phyloP scores from a whole-genome alignment of 2,113 vertebrate genomes.

The Siniperca knerii region DNA sequence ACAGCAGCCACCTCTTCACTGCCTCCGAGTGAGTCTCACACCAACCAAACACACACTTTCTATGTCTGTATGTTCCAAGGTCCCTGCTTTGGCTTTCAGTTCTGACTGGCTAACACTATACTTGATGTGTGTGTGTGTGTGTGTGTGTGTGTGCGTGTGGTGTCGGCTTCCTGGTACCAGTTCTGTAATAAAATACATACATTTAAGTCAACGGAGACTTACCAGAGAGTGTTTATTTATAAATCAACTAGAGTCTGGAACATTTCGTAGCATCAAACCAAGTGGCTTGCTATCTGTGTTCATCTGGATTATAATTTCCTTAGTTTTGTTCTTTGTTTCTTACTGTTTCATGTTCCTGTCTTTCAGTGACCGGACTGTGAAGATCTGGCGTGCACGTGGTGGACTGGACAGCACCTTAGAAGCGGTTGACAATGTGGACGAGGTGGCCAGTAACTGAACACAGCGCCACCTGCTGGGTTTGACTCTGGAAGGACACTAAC shows the following conservation, averaged over 20 bases:
- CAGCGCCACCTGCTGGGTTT: constrained; percentile 11
- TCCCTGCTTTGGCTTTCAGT: too few relatives aligned
- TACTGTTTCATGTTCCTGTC: background rate
- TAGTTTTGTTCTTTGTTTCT: background rate
- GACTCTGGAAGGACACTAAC: constrained; percentile 31
- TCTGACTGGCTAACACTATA: too few relatives aligned
- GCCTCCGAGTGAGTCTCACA: constrained; percentile 92
- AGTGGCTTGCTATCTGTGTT: too few relatives aligned
- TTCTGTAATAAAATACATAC: too few relatives aligned
- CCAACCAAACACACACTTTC: constrained; percentile 3
- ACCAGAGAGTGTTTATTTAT: too few relatives aligned
- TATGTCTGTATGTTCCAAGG: background rate
- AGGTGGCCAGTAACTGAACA: constrained; percentile 87
- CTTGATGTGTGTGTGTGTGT: too few relatives aligned
- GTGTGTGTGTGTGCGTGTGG: too few relatives aligned
- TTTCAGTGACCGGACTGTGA: constrained; percentile 94
- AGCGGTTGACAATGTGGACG: constrained; percentile 87
- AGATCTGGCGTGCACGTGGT: constrained; percentile 93
- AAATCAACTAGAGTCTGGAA: too few relatives aligned
- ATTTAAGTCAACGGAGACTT: too few relatives aligned
- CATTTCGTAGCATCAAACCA: too few relatives aligned
- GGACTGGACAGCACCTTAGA: constrained; percentile 88
- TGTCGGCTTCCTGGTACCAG: too few relatives aligned
- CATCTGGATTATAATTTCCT: too few relatives aligned
- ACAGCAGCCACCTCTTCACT: constrained; percentile 94